Evolutionary conservation across 2,113 vertebrate genomes (phyloP).

Genomic region (Neofelis nebulosa): DNA sequence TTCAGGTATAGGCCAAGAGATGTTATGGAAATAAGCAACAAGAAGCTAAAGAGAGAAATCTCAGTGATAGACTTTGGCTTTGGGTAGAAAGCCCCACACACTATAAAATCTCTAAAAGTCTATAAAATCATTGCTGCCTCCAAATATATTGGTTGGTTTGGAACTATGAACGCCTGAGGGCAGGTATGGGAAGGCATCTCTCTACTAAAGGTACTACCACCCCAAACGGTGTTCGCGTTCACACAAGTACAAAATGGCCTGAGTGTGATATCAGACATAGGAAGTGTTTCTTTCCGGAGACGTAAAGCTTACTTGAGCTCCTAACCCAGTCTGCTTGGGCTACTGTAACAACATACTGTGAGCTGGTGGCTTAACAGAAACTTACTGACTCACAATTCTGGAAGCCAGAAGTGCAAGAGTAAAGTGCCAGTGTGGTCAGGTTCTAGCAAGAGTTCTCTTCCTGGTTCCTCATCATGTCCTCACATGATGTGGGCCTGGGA

Average conservation of each 20-base stretch:
- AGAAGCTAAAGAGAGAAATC: not conserved
- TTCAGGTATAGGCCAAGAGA: not conserved
- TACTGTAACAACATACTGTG: not conserved
- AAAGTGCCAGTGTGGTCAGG: not conserved
- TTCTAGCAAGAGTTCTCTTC: not conserved
- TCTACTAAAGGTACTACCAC: not conserved
- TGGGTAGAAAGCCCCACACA: not conserved
- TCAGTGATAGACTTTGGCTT: not conserved
- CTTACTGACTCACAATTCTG: not conserved
- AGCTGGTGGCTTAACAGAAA: not conserved
- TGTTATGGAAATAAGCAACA: not conserved
- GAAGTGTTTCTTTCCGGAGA: not conserved
- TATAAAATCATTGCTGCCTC: not conserved
- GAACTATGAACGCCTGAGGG: not conserved
- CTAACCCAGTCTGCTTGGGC: not conserved
- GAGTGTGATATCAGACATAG: rapidly evolving
- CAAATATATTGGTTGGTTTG: not conserved
- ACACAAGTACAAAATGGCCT: not conserved
- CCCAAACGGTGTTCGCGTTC: rapidly evolving
- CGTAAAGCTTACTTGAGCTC: not conserved
- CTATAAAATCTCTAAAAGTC: not conserved
- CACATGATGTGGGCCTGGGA: not conserved
- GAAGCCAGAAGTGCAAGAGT: not conserved
- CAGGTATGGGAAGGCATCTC: not conserved
- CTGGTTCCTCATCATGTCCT: not conserved